Conservation (phyloP, 2,797 vertebrate species). For the Paedocypris micromegethes region DNA sequence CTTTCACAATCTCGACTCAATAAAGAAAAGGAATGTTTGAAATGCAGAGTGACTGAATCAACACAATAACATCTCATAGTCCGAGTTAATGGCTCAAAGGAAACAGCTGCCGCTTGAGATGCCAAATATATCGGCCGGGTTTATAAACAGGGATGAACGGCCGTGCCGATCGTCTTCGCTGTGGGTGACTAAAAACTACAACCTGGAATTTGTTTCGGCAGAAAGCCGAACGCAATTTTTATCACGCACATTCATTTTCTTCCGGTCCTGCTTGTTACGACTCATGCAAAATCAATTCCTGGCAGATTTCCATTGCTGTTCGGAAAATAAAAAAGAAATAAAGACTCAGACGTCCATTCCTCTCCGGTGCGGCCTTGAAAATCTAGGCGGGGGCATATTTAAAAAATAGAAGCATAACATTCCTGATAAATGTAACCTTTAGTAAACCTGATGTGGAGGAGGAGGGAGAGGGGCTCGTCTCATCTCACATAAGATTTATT, state of each 20-base stretch:
- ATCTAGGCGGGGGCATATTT: slow-evolving; percentile 54
- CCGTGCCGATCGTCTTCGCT: background rate
- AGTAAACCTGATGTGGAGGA: slow-evolving; percentile 5
- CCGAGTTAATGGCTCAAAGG: background rate
- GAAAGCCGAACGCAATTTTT: background rate
- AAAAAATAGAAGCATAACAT: slow-evolving; percentile 60
- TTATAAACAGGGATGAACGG: background rate
- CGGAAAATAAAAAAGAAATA: slow-evolving; percentile 30
- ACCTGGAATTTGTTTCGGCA: background rate
- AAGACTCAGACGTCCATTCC: slow-evolving; percentile 53
- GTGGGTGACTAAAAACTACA: background rate
- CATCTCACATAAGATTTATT: background rate
- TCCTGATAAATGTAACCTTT: slow-evolving; percentile 17
- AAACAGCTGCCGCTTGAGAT: slow-evolving; percentile 8
- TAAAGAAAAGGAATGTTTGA: slow-evolving; percentile 23
- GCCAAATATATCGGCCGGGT: background rate
- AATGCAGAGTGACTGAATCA: slow-evolving; percentile 1
- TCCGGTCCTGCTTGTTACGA: slow-evolving; percentile 44
- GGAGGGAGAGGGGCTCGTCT: slow-evolving; percentile 4
- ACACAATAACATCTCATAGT: slow-evolving; percentile 5
- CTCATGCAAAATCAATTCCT: slow-evolving; percentile 56
- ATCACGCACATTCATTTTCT: background rate
- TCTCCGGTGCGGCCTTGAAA: slow-evolving; percentile 61
- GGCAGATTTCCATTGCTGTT: slow-evolving; percentile 52
- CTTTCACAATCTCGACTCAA: slow-evolving; percentile 20